phyloP scores from a whole-genome alignment of 2,888 invertebrate genomes.

The Nesidiocoris tenuis region DNA sequence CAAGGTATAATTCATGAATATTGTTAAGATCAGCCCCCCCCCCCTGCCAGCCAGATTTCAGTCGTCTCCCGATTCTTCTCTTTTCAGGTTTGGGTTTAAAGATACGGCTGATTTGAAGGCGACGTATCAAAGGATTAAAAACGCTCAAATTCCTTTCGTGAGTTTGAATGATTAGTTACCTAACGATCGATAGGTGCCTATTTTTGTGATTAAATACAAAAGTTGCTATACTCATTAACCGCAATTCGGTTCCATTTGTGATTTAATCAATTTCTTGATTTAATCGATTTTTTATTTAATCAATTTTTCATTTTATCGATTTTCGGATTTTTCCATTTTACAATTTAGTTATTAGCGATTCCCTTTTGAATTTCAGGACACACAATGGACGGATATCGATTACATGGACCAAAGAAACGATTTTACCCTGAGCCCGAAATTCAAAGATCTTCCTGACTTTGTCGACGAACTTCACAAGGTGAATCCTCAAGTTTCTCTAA shows the following conservation, averaged over 20 bases:
- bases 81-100: constrained; percentile 65
- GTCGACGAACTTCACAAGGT: constrained; percentile 65
- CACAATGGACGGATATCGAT: constrained; percentile 83
- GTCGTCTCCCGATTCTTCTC: too few relatives aligned
- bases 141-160: constrained; percentile 63
- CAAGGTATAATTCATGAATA: constrained; percentile 57
- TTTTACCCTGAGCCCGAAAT: constrained; percentile 67
- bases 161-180: constrained; percentile 8
- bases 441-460: constrained; percentile 66
- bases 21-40: not conserved
- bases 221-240: too few relatives aligned
- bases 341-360: not conserved
- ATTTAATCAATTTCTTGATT: too few relatives aligned
- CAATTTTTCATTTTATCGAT: too few relatives aligned
- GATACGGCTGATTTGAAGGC: constrained; percentile 64
- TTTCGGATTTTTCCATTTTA: too few relatives aligned
- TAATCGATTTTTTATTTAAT: too few relatives aligned
- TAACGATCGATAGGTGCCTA: too few relatives aligned
- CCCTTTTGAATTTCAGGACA: constrained; percentile 60
- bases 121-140: constrained; percentile 68
- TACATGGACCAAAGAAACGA: constrained; percentile 78
- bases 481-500: too few relatives aligned
- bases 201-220: constrained; percentile 45
- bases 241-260: too few relatives aligned
- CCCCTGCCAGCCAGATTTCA: not conserved